These are phyloP conservation scores for Sylvicapra grimmia DNA, from an alignment of 2,113 vertebrate genomes.

Conservation along the genomic window DNA sequence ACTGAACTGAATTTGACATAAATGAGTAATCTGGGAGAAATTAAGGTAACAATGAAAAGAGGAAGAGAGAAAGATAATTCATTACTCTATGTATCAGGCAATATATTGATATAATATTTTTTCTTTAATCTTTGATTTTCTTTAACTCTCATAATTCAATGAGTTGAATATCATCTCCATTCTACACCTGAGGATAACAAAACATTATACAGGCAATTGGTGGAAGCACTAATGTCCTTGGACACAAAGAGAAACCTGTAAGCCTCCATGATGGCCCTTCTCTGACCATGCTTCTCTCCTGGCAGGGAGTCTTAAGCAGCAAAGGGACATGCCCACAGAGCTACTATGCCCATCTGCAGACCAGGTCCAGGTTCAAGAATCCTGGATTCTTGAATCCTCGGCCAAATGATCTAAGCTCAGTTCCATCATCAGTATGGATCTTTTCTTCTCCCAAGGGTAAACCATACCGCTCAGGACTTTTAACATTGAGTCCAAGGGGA, in stretches of 20 bases:
- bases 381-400: neutral
- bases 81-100: neutral
- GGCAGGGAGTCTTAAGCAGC: neutral
- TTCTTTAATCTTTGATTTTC: neutral
- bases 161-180: neutral
- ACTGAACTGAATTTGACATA: neutral
- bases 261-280: rapidly evolving
- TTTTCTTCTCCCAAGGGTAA: neutral
- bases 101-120: neutral
- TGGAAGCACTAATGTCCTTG: neutral
- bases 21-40: neutral
- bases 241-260: neutral
- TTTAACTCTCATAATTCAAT: neutral
- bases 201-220: neutral
- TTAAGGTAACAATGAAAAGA: neutral
- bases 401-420: no score
- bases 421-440: neutral
- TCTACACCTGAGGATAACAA: neutral
- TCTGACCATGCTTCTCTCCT: neutral
- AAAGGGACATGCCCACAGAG: neutral
- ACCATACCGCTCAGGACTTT: neutral
- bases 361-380: neutral
- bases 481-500: neutral
- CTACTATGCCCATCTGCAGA: no score
- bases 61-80: neutral